Evolutionary conservation across 2,888 invertebrate species (phyloP).

Genomic region (Auanema freiburgensis): DNA sequence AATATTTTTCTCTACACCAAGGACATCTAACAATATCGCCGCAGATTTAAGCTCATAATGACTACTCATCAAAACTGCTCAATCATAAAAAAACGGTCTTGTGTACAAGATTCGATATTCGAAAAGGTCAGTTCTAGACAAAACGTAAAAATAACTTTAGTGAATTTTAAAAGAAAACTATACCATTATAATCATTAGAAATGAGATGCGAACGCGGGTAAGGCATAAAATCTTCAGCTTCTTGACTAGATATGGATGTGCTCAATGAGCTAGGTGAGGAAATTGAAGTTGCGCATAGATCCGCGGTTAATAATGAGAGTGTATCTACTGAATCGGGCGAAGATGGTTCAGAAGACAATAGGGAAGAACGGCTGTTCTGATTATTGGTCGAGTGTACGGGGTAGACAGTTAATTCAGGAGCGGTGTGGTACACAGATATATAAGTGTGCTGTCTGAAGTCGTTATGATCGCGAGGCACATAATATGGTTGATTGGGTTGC

Average conservation of each 20-base stretch:
- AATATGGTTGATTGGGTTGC: neutral
- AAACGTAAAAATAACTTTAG: too few relatives aligned
- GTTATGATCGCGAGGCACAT: conserved; percentile 11
- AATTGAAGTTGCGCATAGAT: conserved; percentile 27
- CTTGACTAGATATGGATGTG: conserved; percentile 20
- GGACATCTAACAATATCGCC: too few relatives aligned
- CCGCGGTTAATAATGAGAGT: conserved; percentile 25
- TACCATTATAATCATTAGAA: neutral
- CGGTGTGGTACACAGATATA: conserved; percentile 13
- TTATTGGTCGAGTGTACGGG: conserved; percentile 1
- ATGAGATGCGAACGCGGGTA: neutral
- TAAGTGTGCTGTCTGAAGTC: conserved; percentile 19
- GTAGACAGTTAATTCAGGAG: conserved; percentile 19
- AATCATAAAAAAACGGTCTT: too few relatives aligned
- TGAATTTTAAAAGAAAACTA: too few relatives aligned
- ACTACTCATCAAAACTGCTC: too few relatives aligned
- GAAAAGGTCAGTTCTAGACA: too few relatives aligned
- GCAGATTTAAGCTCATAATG: too few relatives aligned
- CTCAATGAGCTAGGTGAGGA: conserved; percentile 23
- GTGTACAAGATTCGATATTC: too few relatives aligned
- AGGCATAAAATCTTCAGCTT: conserved; percentile 2
- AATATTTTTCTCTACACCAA: too few relatives aligned
- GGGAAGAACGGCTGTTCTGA: neutral
- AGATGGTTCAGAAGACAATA: neutral
- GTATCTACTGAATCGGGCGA: conserved; percentile 11